Evolutionary conservation across 2,113 vertebrate species (phyloP), one percentile per base, ranked within the genome.

Genomic region (Pseudorhombus dupliciocellatus): DNA sequence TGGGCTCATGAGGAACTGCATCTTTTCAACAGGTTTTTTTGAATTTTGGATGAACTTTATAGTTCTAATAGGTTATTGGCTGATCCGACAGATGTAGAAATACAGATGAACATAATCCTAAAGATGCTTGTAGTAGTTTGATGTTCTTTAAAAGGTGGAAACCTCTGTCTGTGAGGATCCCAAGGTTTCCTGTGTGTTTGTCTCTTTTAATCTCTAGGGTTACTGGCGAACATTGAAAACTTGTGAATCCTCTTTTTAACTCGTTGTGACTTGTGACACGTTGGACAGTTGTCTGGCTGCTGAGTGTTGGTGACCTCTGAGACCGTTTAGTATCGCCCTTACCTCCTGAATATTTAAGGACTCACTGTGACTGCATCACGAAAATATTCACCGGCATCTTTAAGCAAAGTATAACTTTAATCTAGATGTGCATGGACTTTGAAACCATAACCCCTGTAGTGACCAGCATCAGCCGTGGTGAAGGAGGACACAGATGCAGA

Each of bases 341-440:
- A 6, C 34, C 34, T 25, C 18, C 28, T 64, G 12, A 30, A 37
- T 37, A 44, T 42, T 42, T 44, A 18, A 44, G 18, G 40, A 44
- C 40, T 37, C 12, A 46, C 2, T n/a, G n/a, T n/a, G n/a, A n/a
- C 42, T 46, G 5, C 18, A 30, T 52, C 37, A 31, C 42, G 2
- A 52, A 42, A 28, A 25, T 14, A n/a, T 63, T 44, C 52, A 22
- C 18, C 28, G 52, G 31, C 42, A 61, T 20, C 53, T 31, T 74
- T 59, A 24, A 56, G 14, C 5, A 8, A 26, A 31, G 24, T 65
- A 8, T 59, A 58, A 20, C 44, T 72, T 63, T 54, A 0, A 28
- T 22, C 42, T 54, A 58, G 22, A 42, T 5, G 3, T 64, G 63
- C 51, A 46, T 65, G 54, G n/a, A 72, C 66, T 61, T 52, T 68